Base-by-base conservation (phyloP, 2,888 invertebrate species). In the Sinhomidia bicolor region DNA sequence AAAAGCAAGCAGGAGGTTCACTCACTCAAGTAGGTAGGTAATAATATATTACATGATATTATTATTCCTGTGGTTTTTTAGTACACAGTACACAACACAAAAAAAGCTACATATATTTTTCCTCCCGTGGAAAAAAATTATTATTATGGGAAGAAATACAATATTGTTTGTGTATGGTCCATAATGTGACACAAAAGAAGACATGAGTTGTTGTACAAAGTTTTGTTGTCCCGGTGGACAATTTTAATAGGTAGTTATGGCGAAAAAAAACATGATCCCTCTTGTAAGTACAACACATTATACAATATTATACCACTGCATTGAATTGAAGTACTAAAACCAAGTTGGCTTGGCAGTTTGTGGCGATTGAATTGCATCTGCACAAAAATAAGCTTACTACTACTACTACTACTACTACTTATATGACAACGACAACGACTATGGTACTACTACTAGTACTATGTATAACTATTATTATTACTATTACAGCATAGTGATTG, bases 181-280 rank as follows among this genome's bases (percentile, higher is more conserved):
- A 62, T 62, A n/a, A 12, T 23, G 23, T n/a, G 51, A 76, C 76
- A 76, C 74, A 74, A 74, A 74, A 74, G 29, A 76, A 17, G 51
- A 51, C 74, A 74, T 26, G 74, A 74, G 17, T 23, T 51, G 65
- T n/a, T 36, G 29, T 51, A 23, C 17, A 20, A 60, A n/a, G 17
- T 20, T 9, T 74, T 44, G 20, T 20, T 47, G 2, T 65, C 65
- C 65, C 74, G 10, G 6, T 74, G 74, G 74, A 44, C 44, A 74
- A 14, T 32, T n/a, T 32, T 29, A 20, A 6, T 44, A 41, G 44
- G 60, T 60, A 17, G 17, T 54, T 54, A 3, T 65, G 32, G 29
- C 5, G 26, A 23, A 32, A 5, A n/a, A 32, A 65, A 65, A 32
- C 32, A 32, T 65, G 65, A 32, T 65, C 65, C 32, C 32, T 62